Conservation (phyloP, 1,140 invertebrate species). For the Limonius californicus region DNA sequence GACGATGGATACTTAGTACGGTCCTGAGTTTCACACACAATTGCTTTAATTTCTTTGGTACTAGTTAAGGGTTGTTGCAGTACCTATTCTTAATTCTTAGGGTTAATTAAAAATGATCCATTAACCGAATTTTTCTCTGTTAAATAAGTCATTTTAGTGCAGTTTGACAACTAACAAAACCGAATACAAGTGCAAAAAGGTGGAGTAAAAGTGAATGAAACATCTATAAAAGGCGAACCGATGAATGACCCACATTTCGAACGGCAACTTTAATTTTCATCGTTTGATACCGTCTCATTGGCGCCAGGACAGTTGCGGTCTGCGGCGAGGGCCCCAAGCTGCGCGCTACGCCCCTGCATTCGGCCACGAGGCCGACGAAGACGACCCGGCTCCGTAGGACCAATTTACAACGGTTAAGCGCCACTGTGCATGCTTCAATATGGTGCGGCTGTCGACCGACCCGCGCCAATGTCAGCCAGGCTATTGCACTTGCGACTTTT, state of each 20-base stretch:
- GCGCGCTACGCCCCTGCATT: conserved; percentile 3
- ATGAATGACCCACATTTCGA: background rate
- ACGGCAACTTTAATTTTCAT: conserved; percentile 19
- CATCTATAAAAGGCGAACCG: conserved; percentile 6
- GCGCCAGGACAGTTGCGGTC: conserved; percentile 16
- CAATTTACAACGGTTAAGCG: conserved; percentile 9
- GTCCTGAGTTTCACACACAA: too few relatives aligned
- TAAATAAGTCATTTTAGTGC: too few relatives aligned
- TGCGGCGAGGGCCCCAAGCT: background rate
- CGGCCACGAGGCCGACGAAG: background rate
- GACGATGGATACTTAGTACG: too few relatives aligned
- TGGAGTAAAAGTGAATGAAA: conserved; percentile 13
- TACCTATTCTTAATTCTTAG: too few relatives aligned
- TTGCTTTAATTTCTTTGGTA: too few relatives aligned
- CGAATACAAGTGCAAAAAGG: too few relatives aligned
- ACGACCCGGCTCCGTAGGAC: background rate
- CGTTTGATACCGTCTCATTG: conserved; percentile 21
- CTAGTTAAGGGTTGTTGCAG: too few relatives aligned
- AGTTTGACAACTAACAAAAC: too few relatives aligned
- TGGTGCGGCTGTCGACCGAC: conserved; percentile 8
- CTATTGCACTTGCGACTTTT: conserved; percentile 4
- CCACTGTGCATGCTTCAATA: conserved; percentile 9
- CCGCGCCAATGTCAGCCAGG: conserved; percentile 9
- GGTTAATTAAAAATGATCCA: too few relatives aligned
- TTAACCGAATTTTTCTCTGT: too few relatives aligned